These are phyloP conservation scores for Aphelenchoides avenae DNA, from an alignment of 1,140 invertebrate genomes.

Conservation along the genomic window DNA sequence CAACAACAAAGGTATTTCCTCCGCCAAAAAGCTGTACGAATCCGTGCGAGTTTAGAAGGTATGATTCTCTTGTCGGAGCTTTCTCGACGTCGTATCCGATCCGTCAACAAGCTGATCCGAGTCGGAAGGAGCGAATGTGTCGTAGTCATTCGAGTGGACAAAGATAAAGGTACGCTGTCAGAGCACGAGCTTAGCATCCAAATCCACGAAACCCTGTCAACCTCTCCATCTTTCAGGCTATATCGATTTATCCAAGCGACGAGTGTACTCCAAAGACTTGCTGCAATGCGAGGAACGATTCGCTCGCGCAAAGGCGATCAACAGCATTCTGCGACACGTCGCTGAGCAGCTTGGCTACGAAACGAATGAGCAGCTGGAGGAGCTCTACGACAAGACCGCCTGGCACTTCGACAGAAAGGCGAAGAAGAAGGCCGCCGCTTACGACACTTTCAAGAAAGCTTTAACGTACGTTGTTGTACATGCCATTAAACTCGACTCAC, in stretches of 20 bases:
- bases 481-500: slow-evolving; percentile 7
- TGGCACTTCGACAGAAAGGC: slow-evolving; percentile 98
- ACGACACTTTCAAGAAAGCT: slow-evolving; percentile 97
- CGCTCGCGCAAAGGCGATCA: slow-evolving; percentile 91
- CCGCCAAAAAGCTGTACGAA: slow-evolving; percentile 62
- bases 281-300: slow-evolving; percentile 96
- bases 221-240: slow-evolving; percentile 71
- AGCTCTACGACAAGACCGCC: slow-evolving; percentile 92
- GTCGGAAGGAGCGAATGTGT: slow-evolving; percentile 98
- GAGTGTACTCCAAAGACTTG: slow-evolving; percentile 94
- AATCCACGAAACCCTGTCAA: slow-evolving; percentile 6
- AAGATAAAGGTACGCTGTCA: slow-evolving; percentile 81
- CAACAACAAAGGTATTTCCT: slow-evolving; percentile 95
- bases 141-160: slow-evolving; percentile 97
- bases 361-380: slow-evolving; percentile 83
- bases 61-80: slow-evolving; percentile 78
- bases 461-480: slow-evolving; percentile 74
- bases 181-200: slow-evolving; percentile 4
- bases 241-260: slow-evolving; percentile 96
- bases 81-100: slow-evolving; percentile 92
- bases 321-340: slow-evolving; percentile 93
- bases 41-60: slow-evolving; percentile 48
- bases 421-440: slow-evolving; percentile 88
- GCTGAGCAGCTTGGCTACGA: slow-evolving; percentile 88
- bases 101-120: slow-evolving; percentile 97